Evolutionary conservation across 64 coral and sea anemone species (phyloP), one percentile per base, ranked within the genome.

Genomic region (Stichodactyla helianthus): DNA sequence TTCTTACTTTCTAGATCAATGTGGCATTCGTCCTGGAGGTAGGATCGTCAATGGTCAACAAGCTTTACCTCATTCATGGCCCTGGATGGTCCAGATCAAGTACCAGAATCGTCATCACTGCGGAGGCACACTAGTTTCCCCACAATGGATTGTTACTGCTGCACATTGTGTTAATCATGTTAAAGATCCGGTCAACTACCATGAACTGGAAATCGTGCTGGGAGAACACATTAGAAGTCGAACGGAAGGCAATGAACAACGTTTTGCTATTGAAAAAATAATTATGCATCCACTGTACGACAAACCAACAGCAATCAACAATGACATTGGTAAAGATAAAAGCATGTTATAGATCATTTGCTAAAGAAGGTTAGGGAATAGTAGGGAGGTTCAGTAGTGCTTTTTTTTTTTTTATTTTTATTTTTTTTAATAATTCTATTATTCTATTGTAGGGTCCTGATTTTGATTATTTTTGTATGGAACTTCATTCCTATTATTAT

Each of bases 81-180:
- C 89, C 31, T 94, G 93, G 93, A 94, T 94, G 93, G 93, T 91
- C 7, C 93, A 94, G 77, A 94, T 94, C 20, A 83, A 87, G 20
- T 88, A 94, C 74, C 51, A 88, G 3, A 77, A 84, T 52, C 85
- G 93, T 1, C 93, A 94, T 28, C 86, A 91, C 10, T 94, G 93
- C 82, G 93, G 93, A 79, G 93, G 93, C 4, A 79, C 93, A 0
- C 59, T 94, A 25, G 93, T 94, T 28, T 85, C 86, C 53, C 89
- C 93, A 17, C 85, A 91, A 54, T 91, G 93, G 93, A 68, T 94
- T 1, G 89, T 94, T 6, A 94, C 93, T 20, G 93, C 93, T 83
- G 89, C 93, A 18, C 93, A 94, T 35, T 94, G 93, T 63, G 86
- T 94, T n/a, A 59, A 85, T 50, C 82, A 65, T n/a, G 93, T 83